Evolutionary conservation across 1,140 invertebrate species (phyloP).

Genomic region (Drosophila paulistorum): DNA sequence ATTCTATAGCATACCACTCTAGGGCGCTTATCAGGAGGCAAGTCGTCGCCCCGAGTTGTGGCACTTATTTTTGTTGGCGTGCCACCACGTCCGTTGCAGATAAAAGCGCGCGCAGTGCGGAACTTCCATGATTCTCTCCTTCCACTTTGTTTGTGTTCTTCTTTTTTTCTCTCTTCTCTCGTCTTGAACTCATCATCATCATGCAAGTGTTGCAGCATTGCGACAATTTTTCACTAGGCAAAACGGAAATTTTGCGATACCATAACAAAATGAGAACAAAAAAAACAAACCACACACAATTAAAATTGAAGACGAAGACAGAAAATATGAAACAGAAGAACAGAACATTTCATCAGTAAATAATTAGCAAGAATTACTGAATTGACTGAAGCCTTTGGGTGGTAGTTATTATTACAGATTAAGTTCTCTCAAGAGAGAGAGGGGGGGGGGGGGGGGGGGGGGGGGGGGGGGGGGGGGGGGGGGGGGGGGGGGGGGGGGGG

Average conservation of each 20-base stretch:
- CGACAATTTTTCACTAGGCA: conserved; percentile 1
- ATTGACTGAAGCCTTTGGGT: too few relatives aligned
- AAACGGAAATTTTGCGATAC: conserved; percentile 8
- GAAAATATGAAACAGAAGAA: neutral
- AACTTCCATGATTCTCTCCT: too few relatives aligned
- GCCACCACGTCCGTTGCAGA: conserved; percentile 73
- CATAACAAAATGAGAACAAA: neutral
- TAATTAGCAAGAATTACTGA: neutral
- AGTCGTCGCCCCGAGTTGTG: neutral
- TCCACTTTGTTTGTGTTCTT: conserved; percentile 16
- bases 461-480: too few relatives aligned
- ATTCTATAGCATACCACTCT: neutral
- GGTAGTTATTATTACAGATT: too few relatives aligned
- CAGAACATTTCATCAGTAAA: neutral
- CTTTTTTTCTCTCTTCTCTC: neutral
- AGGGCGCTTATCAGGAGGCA: conserved; percentile 53
- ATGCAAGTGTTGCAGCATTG: neutral
- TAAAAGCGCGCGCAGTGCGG: conserved; percentile 56
- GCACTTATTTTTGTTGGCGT: conserved; percentile 40
- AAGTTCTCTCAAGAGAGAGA: too few relatives aligned
- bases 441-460: too few relatives aligned
- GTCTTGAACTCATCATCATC: conserved; percentile 34
- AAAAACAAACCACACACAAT: neutral
- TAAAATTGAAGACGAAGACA: neutral
- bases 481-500: too few relatives aligned